Evolutionary conservation across 2,888 invertebrate genomes (phyloP).

Genomic region (Ceramica pisi): DNA sequence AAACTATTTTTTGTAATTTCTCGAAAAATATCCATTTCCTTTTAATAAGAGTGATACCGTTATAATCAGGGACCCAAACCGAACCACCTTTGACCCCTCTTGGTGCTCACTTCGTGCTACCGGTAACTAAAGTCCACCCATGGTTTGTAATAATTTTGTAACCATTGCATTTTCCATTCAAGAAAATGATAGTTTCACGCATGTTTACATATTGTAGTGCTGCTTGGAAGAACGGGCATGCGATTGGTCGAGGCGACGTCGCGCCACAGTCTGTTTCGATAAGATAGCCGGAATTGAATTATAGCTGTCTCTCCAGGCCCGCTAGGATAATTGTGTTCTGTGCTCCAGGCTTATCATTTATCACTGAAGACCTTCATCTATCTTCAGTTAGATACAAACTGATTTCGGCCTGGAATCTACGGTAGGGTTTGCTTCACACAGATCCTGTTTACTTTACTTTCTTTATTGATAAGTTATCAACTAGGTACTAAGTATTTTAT

Average conservation of each 20-base stretch:
- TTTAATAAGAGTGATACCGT: too few species aligned
- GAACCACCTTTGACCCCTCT: too few species aligned
- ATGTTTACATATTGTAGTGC: constrained; percentile 61
- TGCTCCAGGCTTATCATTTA: constrained; percentile 39
- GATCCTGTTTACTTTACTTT: constrained; percentile 12
- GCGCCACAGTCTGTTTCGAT: constrained; percentile 77
- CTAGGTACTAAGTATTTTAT: neutral
- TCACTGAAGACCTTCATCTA: constrained; percentile 23
- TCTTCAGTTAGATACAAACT: constrained; percentile 13
- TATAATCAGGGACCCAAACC: too few species aligned
- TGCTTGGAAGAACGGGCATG: constrained; percentile 38
- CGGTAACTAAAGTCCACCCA: too few species aligned
- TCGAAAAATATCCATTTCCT: too few species aligned
- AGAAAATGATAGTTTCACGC: constrained; percentile 33
- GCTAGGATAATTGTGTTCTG: too few species aligned
- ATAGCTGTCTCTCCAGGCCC: constrained; percentile 34
- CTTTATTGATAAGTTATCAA: constrained; percentile 4
- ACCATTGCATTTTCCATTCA: constrained; percentile 43
- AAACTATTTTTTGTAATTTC: too few species aligned
- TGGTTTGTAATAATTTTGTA: constrained; percentile 32
- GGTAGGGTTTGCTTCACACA: neutral
- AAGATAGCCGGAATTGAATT: constrained; percentile 69
- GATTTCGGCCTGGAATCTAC: constrained; percentile 7
- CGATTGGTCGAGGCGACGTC: constrained; percentile 76
- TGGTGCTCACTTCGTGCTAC: too few species aligned